Evolutionary conservation across 2,888 invertebrate genomes (phyloP).

Genomic region (Smittia sp.): DNA sequence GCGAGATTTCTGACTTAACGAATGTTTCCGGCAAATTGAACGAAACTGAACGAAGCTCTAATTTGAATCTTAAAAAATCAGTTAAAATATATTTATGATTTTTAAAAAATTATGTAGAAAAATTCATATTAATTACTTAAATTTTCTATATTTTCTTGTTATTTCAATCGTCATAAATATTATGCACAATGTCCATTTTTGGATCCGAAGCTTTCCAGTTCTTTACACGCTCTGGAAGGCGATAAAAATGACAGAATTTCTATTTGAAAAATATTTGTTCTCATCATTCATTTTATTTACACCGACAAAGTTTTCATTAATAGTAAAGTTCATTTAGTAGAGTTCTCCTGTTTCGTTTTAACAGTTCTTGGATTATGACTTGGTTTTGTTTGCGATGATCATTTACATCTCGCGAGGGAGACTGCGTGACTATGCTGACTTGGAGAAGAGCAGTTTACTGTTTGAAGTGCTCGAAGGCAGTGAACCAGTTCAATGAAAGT

Average conservation of each 20-base stretch:
- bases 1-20: too few relatives aligned
- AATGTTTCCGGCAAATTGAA: too few relatives aligned
- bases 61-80: too few relatives aligned
- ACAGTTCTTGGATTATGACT: neutral
- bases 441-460: too few relatives aligned
- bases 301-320: neutral
- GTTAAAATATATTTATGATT: too few relatives aligned
- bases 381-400: neutral
- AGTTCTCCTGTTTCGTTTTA: neutral
- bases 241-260: too few relatives aligned
- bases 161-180: slow-evolving; percentile 31
- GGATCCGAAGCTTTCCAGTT: neutral
- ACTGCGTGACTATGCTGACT: too few relatives aligned
- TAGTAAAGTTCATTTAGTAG: neutral
- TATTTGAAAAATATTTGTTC: slow-evolving; percentile 15
- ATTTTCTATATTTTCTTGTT: slow-evolving; percentile 16
- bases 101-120: too few relatives aligned
- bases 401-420: neutral
- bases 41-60: too few relatives aligned
- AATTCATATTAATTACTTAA: neutral
- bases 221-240: neutral
- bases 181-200: slow-evolving; percentile 35
- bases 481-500: too few relatives aligned
- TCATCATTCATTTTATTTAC: neutral
- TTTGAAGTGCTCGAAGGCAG: too few relatives aligned